Evolutionary conservation across 2,113 vertebrate species (phyloP).

Genomic region (Catharus bicknelli): DNA sequence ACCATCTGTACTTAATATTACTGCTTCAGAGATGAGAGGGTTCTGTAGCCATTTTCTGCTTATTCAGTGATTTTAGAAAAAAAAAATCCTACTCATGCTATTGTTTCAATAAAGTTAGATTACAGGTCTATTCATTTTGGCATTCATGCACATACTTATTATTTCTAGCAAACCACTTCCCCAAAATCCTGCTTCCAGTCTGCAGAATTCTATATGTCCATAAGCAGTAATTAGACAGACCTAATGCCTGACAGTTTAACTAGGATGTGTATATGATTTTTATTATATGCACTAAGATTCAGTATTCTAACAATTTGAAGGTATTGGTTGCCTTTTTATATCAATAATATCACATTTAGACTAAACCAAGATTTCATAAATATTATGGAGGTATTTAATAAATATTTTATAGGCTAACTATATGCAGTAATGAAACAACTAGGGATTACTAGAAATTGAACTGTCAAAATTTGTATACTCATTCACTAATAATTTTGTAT

Average conservation of each 20-base stretch:
- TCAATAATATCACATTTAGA: background rate
- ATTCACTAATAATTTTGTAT: background rate
- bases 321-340: background rate
- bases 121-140: background rate
- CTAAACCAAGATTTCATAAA: background rate
- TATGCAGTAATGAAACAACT: background rate
- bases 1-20: background rate
- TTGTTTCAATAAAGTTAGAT: background rate
- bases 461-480: background rate
- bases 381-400: background rate
- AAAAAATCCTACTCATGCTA: background rate
- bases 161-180: background rate
- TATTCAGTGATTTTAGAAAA: background rate
- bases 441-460: background rate
- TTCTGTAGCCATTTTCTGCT: background rate
- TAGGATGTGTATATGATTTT: background rate
- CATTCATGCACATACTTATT: background rate
- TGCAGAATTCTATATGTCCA: background rate
- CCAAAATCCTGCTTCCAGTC: background rate
- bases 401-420: background rate
- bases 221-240: background rate
- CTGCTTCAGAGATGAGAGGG: background rate
- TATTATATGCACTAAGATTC: background rate
- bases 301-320: background rate
- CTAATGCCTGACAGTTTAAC: background rate